Base-by-base conservation (phyloP, 2,113 vertebrate species). In the Anolis sagrei region DNA sequence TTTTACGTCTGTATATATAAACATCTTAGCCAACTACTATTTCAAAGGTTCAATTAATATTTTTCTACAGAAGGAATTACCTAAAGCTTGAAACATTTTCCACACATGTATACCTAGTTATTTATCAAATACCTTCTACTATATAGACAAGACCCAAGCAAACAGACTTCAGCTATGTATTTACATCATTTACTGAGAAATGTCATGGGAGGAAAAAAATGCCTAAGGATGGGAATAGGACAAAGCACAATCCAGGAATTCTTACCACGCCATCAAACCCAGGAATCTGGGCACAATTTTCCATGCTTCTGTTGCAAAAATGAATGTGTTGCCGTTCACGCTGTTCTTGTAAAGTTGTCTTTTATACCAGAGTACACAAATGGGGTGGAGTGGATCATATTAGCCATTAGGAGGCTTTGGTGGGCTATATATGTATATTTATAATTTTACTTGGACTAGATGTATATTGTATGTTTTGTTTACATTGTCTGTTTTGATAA, bases 51-150 rank as follows among this genome's bases (percentile, higher is more conserved):
- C 62, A 83, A 88, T 89, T 58, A 58, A 64, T 82, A 91, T 68
- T 5, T 66, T 81, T 14, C 84, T 14, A 90, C 85, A 27, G 87
- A 66, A n/a, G 39, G 88, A 58, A 79, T 0, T 0, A 32, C 91
- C 81, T 92, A 85, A 94, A 90, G 32, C 54, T 54, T 90, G 34
- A 89, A 92, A 58, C 80, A 84, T 77, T 90, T 91, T 88, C 87
- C 83, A 92, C 69, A 36, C 9, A 68, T 0, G 49, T 25, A 34
- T 51, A 66, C 14, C 48, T 68, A 27, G 14, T 10, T 64, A 11
- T 64, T 91, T 68, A 62, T 84, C 91, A 86, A 95, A 94, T 82
- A 85, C 90, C 19, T 91, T 72, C 5, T 72, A 19, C 8, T 72
- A 8, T 19, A 21, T 36, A 19, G n/a, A 72, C 36, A 34, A 72